Conservation (phyloP, 2,888 invertebrate genomes). For the Leucophenga montana region DNA sequence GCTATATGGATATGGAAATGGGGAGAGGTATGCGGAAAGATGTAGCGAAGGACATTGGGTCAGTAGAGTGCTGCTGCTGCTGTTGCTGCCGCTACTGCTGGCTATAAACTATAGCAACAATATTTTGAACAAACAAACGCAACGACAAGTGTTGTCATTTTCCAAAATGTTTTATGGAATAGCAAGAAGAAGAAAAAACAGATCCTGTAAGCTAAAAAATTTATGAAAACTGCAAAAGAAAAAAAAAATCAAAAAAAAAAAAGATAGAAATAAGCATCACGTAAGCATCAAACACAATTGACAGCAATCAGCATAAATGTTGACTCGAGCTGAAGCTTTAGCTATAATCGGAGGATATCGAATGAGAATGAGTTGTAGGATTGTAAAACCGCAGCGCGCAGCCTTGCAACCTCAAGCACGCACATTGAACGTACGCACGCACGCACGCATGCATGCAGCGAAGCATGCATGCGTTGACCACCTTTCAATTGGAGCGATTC, state of each 20-base stretch:
- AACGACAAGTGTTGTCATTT: slow-evolving; percentile 25
- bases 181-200: neutral
- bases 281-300: slow-evolving; percentile 64
- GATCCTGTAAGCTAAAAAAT: neutral
- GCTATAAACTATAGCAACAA: slow-evolving; percentile 21
- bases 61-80: too few relatives aligned
- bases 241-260: too few relatives aligned
- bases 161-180: slow-evolving; percentile 4
- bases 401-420: too few relatives aligned
- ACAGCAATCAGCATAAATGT: slow-evolving; percentile 59
- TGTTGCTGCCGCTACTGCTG: neutral
- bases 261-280: slow-evolving; percentile 25
- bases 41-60: too few relatives aligned
- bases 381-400: slow-evolving; percentile 19
- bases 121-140: slow-evolving; percentile 16
- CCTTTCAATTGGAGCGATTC: neutral
- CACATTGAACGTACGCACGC: neutral
- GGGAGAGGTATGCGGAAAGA: neutral
- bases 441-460: slow-evolving; percentile 2
- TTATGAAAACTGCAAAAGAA: slow-evolving; percentile 16
- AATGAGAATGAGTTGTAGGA: neutral
- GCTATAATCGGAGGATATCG: neutral
- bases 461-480: neutral
- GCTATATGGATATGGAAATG: slow-evolving; percentile 26
- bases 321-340: neutral